These are phyloP conservation scores for Turritopsis rubra DNA, from an alignment of 30 jellyfish, hydroid and myxozoan species.

Conservation along the genomic window DNA sequence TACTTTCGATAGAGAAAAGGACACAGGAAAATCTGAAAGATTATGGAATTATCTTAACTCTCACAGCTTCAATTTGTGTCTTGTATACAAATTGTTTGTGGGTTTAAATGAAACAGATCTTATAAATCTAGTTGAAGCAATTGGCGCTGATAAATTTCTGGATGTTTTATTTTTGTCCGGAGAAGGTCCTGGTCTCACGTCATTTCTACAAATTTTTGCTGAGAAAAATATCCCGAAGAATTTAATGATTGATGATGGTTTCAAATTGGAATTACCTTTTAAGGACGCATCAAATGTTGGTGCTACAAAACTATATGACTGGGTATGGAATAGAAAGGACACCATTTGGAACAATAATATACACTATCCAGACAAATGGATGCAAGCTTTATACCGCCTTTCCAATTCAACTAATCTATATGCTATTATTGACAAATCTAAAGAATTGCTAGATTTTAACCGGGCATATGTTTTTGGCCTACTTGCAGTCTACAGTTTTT, in stretches of 20 bases:
- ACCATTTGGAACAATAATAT: neutral
- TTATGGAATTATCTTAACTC: neutral
- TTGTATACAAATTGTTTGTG: neutral
- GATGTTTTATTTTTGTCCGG: neutral
- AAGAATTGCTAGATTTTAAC: neutral
- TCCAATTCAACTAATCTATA: neutral
- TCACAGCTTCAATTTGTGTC: neutral
- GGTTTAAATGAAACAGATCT: neutral
- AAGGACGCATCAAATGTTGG: neutral
- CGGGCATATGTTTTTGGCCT: neutral
- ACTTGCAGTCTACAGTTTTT: neutral
- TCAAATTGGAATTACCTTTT: neutral
- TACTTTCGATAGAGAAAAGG: no score
- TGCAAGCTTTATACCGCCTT: neutral
- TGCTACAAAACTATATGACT: neutral
- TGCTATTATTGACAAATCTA: neutral
- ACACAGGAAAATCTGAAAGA: neutral
- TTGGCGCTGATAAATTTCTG: neutral
- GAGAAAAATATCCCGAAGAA: neutral
- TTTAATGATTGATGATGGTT: neutral
- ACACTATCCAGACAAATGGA: neutral
- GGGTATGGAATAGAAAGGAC: neutral
- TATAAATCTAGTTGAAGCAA: neutral
- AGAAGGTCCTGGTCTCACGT: neutral
- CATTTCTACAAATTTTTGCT: neutral